A percentile compares a stretch with the other conserved stretches of the same genome.
These are phyloP conservation scores for Hemicentrotus pulcherrimus DNA, from an alignment of 35 echinoderm and acorn worm genomes.

Conservation along the genomic window DNA sequence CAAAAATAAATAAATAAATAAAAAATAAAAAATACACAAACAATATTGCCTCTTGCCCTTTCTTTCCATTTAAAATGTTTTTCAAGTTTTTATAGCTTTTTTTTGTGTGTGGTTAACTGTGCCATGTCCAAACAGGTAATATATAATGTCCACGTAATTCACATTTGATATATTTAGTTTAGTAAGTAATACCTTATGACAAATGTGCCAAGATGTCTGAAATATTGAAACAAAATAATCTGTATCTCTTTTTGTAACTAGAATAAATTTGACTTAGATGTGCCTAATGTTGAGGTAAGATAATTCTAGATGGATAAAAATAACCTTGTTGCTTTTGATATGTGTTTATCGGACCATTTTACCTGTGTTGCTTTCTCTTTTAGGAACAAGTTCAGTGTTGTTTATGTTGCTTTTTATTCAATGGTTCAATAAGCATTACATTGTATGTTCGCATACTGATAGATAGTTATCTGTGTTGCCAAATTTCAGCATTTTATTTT, in stretches of 20 bases:
- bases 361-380: not conserved
- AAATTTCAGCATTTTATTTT: not conserved
- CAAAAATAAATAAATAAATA: no score
- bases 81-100: no score
- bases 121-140: no score
- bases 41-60: no score
- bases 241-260: not conserved
- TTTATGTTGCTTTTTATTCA: not conserved
- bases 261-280: conserved; percentile 32
- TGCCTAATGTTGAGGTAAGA: not conserved
- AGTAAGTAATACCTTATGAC: not conserved
- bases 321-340: not conserved
- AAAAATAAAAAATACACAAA: no score
- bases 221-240: not conserved
- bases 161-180: no score
- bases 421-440: not conserved
- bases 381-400: not conserved
- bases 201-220: not conserved
- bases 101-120: no score
- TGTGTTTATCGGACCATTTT: no score
- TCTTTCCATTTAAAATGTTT: no score
- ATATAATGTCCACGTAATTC: no score
- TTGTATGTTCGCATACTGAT: no score
- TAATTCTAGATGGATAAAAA: not conserved
- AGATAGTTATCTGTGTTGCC: not conserved